Evolutionary conservation across 2,888 invertebrate species (phyloP).

Genomic region (Drosophila testacea): DNA sequence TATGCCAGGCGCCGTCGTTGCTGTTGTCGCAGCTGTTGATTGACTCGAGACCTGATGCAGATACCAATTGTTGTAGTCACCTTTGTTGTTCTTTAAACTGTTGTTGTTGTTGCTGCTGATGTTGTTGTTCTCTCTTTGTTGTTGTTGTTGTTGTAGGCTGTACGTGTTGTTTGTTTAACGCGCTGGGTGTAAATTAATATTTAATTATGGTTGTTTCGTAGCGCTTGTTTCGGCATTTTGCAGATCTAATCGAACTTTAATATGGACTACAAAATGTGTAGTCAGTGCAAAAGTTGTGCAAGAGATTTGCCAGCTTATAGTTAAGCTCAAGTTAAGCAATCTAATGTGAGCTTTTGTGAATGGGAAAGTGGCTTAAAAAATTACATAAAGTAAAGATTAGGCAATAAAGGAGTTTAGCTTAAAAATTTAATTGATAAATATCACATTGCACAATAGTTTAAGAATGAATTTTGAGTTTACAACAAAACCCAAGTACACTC

Average conservation of each 20-base stretch:
- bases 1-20: slow-evolving; percentile 58
- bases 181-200: slow-evolving; percentile 82
- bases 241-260: slow-evolving; percentile 70
- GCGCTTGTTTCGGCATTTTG: slow-evolving; percentile 48
- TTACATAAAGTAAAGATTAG: not conserved
- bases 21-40: slow-evolving; percentile 61
- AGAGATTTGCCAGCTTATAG: not conserved
- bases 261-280: slow-evolving; percentile 52
- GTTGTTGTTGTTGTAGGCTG: slow-evolving; percentile 43
- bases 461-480: not conserved
- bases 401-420: no score
- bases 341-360: slow-evolving; percentile 6
- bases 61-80: slow-evolving; percentile 59
- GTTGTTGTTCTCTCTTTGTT: slow-evolving; percentile 24
- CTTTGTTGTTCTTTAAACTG: slow-evolving; percentile 30
- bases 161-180: slow-evolving; percentile 80
- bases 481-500: not conserved
- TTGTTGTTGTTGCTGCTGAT: slow-evolving; percentile 17
- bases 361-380: slow-evolving; percentile 3
- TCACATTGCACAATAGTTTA: not conserved
- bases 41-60: slow-evolving; percentile 66
- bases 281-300: slow-evolving; percentile 22
- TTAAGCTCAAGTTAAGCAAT: slow-evolving; percentile 54
- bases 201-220: slow-evolving; percentile 77
- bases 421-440: not conserved